Percentiles rank a stretch among this genome's conserved stretches.
Evolutionary conservation across 92 coral and sea anemone species (phyloP).

Genomic region (Scolanthus callimorphus): DNA sequence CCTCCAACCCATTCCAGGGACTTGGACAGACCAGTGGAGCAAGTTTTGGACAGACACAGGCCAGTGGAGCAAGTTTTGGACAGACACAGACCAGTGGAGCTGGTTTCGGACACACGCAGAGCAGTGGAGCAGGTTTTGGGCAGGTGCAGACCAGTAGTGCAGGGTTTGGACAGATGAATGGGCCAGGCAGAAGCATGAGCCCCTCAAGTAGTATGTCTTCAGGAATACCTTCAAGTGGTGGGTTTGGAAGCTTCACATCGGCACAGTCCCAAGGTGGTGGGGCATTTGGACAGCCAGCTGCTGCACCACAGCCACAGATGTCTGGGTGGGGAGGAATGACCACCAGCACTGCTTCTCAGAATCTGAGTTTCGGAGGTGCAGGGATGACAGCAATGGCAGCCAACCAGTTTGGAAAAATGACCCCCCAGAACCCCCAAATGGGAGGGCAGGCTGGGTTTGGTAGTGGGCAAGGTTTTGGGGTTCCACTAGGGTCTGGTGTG

Average conservation of each 20-base stretch:
- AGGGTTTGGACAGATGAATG: constrained; percentile 66
- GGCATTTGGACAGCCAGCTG: constrained; percentile 34
- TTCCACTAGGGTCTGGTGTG: constrained; percentile 44
- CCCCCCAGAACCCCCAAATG: constrained; percentile 49
- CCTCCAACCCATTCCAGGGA: constrained; percentile 93
- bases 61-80: constrained; percentile 33
- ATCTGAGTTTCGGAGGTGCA: constrained; percentile 88
- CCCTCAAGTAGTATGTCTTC: constrained; percentile 52
- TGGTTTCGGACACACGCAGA: constrained; percentile 28
- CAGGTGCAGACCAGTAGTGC: no score
- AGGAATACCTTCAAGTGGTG: constrained; percentile 51
- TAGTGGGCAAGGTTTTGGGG: constrained; percentile 36
- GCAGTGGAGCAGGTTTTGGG: constrained; percentile 32
- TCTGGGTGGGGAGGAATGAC: constrained; percentile 64
- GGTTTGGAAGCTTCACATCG: constrained; percentile 65
- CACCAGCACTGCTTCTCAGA: constrained; percentile 66
- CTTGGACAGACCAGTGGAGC: constrained; percentile 60
- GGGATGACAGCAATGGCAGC: constrained; percentile 97
- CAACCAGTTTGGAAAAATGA: constrained; percentile 88
- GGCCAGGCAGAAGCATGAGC: constrained; percentile 63
- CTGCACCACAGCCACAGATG: constrained; percentile 43
- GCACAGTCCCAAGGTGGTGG: constrained; percentile 39
- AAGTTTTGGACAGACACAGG: constrained; percentile 23
- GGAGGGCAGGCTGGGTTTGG: constrained; percentile 61
- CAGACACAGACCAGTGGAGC: constrained; percentile 54